These are phyloP conservation scores for Congeria kusceri DNA, from an alignment of 2,888 invertebrate species.

Conservation along the genomic window DNA sequence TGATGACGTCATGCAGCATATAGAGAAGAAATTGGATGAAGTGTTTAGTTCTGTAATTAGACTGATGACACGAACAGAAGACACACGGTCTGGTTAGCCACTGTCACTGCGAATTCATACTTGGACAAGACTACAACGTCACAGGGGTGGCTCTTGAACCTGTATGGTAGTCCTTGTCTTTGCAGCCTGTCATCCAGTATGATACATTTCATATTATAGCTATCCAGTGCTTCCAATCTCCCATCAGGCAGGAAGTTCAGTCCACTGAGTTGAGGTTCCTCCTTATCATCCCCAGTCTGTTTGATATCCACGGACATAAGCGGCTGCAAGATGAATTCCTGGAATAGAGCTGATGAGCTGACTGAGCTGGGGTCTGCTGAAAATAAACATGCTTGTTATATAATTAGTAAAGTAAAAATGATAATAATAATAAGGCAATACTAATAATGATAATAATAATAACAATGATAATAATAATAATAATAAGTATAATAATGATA, in stretches of 20 bases:
- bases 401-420: too few relatives aligned
- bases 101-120: conserved; percentile 1
- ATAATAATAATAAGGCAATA: too few relatives aligned
- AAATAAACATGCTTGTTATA: too few relatives aligned
- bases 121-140: conserved; percentile 7
- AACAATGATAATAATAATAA: too few relatives aligned
- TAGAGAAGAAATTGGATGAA: neutral
- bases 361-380: too few relatives aligned
- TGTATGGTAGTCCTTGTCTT: neutral
- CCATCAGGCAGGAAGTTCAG: conserved; percentile 12
- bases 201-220: conserved; percentile 10
- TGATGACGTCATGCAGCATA: conserved; percentile 3
- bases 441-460: too few relatives aligned
- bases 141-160: neutral
- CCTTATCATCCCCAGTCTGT: too few relatives aligned
- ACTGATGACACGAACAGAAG: conserved; percentile 13
- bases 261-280: neutral
- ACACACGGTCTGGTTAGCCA: neutral
- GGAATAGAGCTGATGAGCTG: too few relatives aligned
- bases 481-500: too few relatives aligned
- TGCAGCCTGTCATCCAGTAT: conserved; percentile 8
- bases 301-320: too few relatives aligned
- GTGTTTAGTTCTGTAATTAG: neutral
- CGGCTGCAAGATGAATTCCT: too few relatives aligned
- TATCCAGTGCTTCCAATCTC: conserved; percentile 17